Percentiles rank a stretch among this genome's conserved stretches.
These are phyloP conservation scores for Thunnus albacares DNA, from an alignment of 2,797 vertebrate genomes.

Conservation along the genomic window DNA sequence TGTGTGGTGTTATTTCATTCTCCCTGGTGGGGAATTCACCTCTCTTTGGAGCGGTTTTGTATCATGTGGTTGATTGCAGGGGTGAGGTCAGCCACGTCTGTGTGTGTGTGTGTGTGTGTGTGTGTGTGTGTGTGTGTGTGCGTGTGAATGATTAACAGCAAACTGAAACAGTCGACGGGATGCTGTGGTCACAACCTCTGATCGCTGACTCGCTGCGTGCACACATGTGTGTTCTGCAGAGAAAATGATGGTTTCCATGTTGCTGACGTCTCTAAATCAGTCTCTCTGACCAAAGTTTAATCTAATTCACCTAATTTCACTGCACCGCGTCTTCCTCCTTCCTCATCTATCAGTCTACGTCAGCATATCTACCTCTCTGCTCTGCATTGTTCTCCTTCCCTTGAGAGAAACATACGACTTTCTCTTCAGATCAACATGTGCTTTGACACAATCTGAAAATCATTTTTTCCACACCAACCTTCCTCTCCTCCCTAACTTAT, in stretches of 20 bases:
- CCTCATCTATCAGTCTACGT: background rate
- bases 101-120: slow-evolving; percentile 44
- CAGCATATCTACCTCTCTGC: background rate
- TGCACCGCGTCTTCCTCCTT: no score
- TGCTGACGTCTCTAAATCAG: background rate
- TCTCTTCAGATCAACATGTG: background rate
- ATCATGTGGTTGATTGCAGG: slow-evolving; percentile 51
- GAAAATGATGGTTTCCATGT: slow-evolving; percentile 29
- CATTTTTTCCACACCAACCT: background rate
- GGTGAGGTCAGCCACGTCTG: slow-evolving; percentile 32
- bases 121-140: slow-evolving; percentile 29
- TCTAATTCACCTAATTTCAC: background rate
- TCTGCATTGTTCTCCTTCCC: background rate
- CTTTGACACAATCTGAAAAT: slow-evolving; percentile 5
- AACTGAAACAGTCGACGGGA: slow-evolving; percentile 36
- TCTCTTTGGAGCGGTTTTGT: slow-evolving; percentile 27
- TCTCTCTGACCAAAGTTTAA: background rate
- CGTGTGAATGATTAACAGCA: slow-evolving; percentile 18
- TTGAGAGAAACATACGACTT: background rate
- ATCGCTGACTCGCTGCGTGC: slow-evolving; percentile 21
- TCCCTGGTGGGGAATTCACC: slow-evolving; percentile 34
- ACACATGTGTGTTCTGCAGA: slow-evolving; percentile 11
- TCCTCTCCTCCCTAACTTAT: background rate
- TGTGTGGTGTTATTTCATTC: slow-evolving; percentile 52
- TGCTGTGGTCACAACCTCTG: slow-evolving; percentile 20